Percentiles rank a stretch among this genome's conserved stretches.
These are phyloP conservation scores for Bovichtus diacanthus DNA, from an alignment of 2,797 vertebrate species.

Conservation along the genomic window DNA sequence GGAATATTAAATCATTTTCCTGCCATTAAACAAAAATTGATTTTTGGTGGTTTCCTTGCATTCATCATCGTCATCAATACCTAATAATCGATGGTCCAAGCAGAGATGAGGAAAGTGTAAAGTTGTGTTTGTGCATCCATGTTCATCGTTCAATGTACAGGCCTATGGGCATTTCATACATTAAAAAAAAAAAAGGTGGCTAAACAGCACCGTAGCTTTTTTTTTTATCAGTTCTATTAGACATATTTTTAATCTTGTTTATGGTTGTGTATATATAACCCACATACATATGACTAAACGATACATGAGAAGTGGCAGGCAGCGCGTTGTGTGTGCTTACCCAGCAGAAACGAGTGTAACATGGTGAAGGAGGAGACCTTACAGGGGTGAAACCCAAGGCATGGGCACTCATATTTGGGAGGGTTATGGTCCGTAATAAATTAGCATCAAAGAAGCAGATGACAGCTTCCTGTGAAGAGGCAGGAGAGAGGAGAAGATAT, in stretches of 20 bases:
- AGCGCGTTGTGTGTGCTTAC: slow-evolving; percentile 12
- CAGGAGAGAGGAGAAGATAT: slow-evolving; percentile 79
- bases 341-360: slow-evolving; percentile 32
- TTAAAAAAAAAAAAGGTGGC: background rate
- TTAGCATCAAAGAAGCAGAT: slow-evolving; percentile 83
- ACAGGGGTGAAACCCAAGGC: slow-evolving; percentile 60
- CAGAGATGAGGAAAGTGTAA: background rate
- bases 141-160: background rate
- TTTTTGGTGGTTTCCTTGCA: no score
- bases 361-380: slow-evolving; percentile 8
- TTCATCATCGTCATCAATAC: no score
- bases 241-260: background rate
- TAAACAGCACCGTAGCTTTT: rapidly evolving
- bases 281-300: background rate
- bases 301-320: background rate
- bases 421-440: slow-evolving; percentile 71
- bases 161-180: background rate
- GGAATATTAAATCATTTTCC: no score
- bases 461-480: slow-evolving; percentile 79
- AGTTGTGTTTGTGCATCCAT: background rate
- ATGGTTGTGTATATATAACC: background rate
- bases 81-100: no score
- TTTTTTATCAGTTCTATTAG: rapidly evolving
- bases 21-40: no score
- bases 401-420: slow-evolving; percentile 35